Evolutionary conservation across 2,113 vertebrate species (phyloP), one percentile per base, ranked within the genome.

Genomic region (Lagopus leucura): DNA sequence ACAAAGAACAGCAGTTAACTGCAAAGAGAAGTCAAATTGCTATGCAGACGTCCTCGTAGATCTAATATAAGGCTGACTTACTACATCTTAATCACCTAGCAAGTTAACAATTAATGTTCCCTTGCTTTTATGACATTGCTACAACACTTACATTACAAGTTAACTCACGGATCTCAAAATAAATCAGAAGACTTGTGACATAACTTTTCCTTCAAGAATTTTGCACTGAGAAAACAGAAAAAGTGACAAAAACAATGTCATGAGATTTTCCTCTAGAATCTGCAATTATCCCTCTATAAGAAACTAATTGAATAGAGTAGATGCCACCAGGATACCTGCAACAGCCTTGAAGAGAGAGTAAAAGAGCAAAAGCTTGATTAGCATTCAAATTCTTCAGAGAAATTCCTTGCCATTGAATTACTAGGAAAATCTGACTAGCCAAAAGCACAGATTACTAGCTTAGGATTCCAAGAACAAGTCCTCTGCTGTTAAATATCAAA

Each of bases 121-220:
- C 27, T 38, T 73, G 45, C 42, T 50, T 69, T 55, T 11, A 60
- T 93, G 67, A 34, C 76, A 87, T 47, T 55, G 55, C 58, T 77
- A 47, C 25, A 77, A 60, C 25, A 36, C 22, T 70, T 64, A 74
- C 10, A 32, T 6, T 22, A 80, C 47, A 80, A 91, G 24, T 15
- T 89, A 80, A 16, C 42, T 76, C 60, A 93, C 74, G 82, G 55
- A 82, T 85, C 64, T 82, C 63, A 87, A 85, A 76, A 75, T 87
- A 95, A 90, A 85, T 70, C 77, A 70, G 10, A 42, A 86, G 30
- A 58, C 60, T 73, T 89, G n/a, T 74, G 32, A 55, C 50, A 82
- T 71, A 76, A 85, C 25, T 73, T 14, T 57, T 93, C 5, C 65
- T 3, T 80, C 60, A 67, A 79, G 76, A 89, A 60, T 34, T 32